Conservation (phyloP, 2,888 invertebrate genomes). For the Myathropa florea region DNA sequence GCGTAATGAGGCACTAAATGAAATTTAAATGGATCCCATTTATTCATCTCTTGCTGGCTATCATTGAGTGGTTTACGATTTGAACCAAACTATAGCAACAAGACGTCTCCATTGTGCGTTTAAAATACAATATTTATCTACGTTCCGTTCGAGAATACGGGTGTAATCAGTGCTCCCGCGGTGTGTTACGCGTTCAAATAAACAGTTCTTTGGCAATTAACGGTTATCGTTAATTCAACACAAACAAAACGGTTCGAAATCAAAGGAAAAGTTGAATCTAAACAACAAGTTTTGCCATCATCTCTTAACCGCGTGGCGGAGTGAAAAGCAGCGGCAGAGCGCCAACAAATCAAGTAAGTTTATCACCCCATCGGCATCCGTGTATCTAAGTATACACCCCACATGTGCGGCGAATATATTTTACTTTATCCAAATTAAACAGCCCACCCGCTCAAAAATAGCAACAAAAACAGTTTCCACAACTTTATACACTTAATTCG, state of each 20-base stretch:
- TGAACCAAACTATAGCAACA: conserved; percentile 22
- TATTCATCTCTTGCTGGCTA: conserved; percentile 11
- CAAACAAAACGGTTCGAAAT: conserved; percentile 23
- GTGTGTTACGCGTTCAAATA: conserved; percentile 44
- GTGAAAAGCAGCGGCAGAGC: neutral
- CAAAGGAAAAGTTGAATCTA: conserved; percentile 25
- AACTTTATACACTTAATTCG: conserved; percentile 60
- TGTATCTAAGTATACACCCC: neutral
- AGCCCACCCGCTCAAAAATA: conserved; percentile 30
- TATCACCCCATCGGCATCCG: conserved; percentile 6
- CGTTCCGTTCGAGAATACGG: neutral
- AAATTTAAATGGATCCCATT: conserved; percentile 43
- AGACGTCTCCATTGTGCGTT: conserved; percentile 40
- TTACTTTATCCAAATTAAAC: conserved; percentile 30
- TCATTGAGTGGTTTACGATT: conserved; percentile 38
- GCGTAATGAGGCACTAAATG: conserved; percentile 46
- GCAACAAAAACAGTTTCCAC: conserved; percentile 39
- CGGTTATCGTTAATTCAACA: conserved; percentile 47
- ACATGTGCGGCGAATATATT: conserved; percentile 13
- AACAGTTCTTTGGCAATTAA: conserved; percentile 59
- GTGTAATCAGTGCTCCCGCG: neutral
- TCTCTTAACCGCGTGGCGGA: conserved; percentile 2
- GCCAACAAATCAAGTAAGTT: conserved; percentile 59
- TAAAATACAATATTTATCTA: conserved; percentile 6
- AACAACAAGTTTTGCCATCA: conserved; percentile 30